Conservation (phyloP, 2,797 vertebrate genomes). For the Anabacerthia variegaticeps region DNA sequence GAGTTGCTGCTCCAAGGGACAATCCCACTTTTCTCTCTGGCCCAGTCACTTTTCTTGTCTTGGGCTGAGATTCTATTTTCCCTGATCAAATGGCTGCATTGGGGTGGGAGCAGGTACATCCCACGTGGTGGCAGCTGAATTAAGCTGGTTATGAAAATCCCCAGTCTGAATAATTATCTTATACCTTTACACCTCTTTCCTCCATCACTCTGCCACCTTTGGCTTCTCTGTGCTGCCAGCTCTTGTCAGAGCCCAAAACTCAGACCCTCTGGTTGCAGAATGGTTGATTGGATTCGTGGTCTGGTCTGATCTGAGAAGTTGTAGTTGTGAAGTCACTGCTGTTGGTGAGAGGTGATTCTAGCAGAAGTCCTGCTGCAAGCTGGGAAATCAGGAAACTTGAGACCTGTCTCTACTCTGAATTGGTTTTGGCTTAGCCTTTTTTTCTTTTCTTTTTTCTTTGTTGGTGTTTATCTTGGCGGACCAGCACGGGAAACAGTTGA, state of each 20-base stretch:
- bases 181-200: not conserved
- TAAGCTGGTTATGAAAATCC: not conserved
- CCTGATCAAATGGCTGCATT: no score
- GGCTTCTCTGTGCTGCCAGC: not conserved
- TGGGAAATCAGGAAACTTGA: not conserved
- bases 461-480: not conserved
- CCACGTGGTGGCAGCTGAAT: not conserved
- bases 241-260: not conserved
- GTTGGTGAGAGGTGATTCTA: accelerated
- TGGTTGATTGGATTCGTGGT: not conserved
- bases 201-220: not conserved
- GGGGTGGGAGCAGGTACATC: not conserved
- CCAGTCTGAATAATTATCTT: not conserved
- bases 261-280: not conserved
- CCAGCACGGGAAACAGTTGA: not conserved
- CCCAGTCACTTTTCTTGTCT: not conserved
- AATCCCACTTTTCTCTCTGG: not conserved
- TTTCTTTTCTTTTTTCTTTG: not conserved
- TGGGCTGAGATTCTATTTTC: not conserved
- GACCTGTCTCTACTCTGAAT: not conserved
- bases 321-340: not conserved
- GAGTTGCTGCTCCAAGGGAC: not conserved
- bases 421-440: not conserved
- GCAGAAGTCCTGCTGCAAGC: not conserved
- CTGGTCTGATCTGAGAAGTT: not conserved